Conservation (phyloP, 2,888 invertebrate species). For the Meiosimyza decipiens region DNA sequence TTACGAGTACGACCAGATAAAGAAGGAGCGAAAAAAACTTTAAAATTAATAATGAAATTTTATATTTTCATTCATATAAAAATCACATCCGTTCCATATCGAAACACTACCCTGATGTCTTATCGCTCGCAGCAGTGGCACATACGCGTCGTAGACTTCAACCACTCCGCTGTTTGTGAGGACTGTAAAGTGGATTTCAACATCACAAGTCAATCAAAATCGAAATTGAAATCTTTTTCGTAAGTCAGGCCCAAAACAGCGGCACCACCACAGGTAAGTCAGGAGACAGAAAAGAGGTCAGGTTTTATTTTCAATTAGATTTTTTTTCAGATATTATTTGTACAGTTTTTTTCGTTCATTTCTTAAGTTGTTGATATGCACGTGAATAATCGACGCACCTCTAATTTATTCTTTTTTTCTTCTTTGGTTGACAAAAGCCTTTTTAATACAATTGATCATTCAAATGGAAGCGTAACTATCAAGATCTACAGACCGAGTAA, state of each 20-base stretch:
- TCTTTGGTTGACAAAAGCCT: slow-evolving; percentile 57
- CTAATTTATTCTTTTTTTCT: slow-evolving; percentile 40
- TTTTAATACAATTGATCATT: slow-evolving; percentile 60
- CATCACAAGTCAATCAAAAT: slow-evolving; percentile 46
- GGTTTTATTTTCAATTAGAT: slow-evolving; percentile 1
- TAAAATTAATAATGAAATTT: too few species aligned
- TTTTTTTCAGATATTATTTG: slow-evolving; percentile 28
- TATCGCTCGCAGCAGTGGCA: too few species aligned
- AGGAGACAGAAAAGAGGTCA: slow-evolving; percentile 5
- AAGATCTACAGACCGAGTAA: slow-evolving; percentile 38
- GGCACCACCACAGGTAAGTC: not conserved
- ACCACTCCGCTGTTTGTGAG: not conserved
- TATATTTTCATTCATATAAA: too few species aligned
- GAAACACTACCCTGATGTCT: too few species aligned
- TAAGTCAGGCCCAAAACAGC: not conserved
- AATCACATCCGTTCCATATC: too few species aligned
- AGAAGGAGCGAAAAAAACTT: too few species aligned
- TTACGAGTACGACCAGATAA: too few species aligned
- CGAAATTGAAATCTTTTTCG: slow-evolving; percentile 36
- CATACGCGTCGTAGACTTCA: too few species aligned
- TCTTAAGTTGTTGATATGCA: not conserved
- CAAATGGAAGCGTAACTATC: slow-evolving; percentile 50
- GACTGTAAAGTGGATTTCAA: slow-evolving; percentile 37
- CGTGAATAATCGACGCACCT: slow-evolving; percentile 46
- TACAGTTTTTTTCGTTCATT: slow-evolving; percentile 22